Percentiles rank a stretch among this genome's conserved stretches.
Evolutionary conservation across 2,113 vertebrate species (phyloP).

Genomic region (Phocoena phocoena): DNA sequence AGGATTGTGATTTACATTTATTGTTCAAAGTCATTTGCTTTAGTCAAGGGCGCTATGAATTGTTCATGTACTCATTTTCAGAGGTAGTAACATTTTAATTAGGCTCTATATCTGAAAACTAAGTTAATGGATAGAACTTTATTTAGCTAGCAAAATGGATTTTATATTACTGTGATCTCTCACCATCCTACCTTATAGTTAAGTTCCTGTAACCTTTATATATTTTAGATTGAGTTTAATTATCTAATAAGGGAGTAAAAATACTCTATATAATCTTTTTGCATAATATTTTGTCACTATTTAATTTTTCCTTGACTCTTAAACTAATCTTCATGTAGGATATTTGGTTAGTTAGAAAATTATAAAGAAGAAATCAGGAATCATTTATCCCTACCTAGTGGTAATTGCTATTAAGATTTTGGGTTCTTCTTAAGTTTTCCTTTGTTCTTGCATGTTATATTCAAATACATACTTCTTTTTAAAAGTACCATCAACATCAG

Average conservation of each 20-base stretch:
- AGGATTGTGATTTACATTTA: background rate
- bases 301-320: conserved; percentile 27
- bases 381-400: background rate
- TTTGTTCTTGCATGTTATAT: background rate
- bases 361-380: background rate
- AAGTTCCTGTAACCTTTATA: background rate
- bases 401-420: background rate
- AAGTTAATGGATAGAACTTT: background rate
- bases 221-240: conserved; percentile 34
- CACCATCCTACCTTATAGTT: background rate
- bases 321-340: background rate
- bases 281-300: background rate
- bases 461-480: background rate
- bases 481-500: background rate
- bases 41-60: background rate
- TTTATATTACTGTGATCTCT: background rate
- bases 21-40: conserved; percentile 38
- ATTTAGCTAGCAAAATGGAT: conserved; percentile 8
- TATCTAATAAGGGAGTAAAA: background rate
- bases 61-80: conserved; percentile 16
- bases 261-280: background rate
- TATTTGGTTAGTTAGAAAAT: conserved; percentile 12
- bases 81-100: conserved; percentile 18
- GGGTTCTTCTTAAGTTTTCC: background rate
- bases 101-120: conserved; percentile 14